Evolutionary conservation across 2,888 invertebrate species (phyloP).

Genomic region (Drosophila setosimentum): DNA sequence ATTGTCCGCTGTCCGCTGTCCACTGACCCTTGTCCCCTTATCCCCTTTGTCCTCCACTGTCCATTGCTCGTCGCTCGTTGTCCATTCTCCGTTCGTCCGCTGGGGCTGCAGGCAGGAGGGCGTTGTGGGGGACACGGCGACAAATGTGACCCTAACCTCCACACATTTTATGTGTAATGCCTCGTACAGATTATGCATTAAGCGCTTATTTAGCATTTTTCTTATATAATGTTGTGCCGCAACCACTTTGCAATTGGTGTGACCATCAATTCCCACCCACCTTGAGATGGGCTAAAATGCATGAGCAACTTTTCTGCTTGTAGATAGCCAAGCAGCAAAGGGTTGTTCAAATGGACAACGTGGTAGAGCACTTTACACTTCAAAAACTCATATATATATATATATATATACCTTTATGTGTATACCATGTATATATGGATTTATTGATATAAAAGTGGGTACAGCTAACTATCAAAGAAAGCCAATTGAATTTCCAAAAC

Average conservation of each 20-base stretch:
- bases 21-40: not conserved
- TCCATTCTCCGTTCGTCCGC: conserved; percentile 4
- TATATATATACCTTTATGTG: conserved; percentile 2
- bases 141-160: conserved; percentile 14
- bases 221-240: conserved; percentile 60
- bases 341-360: conserved; percentile 33
- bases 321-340: conserved; percentile 32
- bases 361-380: conserved; percentile 24
- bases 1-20: not conserved
- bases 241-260: conserved; percentile 61
- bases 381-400: too few species aligned
- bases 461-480: not conserved
- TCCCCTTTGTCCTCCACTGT: not conserved
- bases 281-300: conserved; percentile 23
- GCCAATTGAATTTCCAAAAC: not conserved
- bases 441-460: not conserved
- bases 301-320: conserved; percentile 24
- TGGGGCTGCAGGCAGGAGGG: conserved; percentile 4
- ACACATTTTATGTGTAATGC: conserved; percentile 37
- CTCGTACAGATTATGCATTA: conserved; percentile 79
- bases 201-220: conserved; percentile 82
- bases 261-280: conserved; percentile 27
- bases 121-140: not conserved
- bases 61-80: not conserved
- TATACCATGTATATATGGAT: not conserved